Conservation (phyloP, 2,888 invertebrate genomes). For the Drosophila eohydei region DNA sequence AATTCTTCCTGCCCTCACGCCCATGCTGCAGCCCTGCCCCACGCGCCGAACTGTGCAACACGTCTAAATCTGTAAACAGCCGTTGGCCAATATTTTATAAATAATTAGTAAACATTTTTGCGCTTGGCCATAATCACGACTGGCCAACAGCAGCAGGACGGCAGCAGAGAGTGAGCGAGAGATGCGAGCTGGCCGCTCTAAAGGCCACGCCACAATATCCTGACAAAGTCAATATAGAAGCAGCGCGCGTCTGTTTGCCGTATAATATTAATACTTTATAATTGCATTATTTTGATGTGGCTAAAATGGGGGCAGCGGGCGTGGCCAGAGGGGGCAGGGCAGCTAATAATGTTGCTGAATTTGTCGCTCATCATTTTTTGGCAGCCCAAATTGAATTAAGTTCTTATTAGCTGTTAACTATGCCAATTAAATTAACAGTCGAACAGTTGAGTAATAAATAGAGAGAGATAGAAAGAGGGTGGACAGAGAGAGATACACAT, state of each 20-base stretch:
- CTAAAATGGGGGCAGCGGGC: background rate
- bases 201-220: slow-evolving; percentile 51
- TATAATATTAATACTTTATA: slow-evolving; percentile 77
- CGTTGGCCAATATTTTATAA: slow-evolving; percentile 72
- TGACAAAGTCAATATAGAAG: slow-evolving; percentile 53
- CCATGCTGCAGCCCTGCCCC: too few species aligned
- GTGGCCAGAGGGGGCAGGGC: background rate
- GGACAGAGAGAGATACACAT: background rate
- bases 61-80: slow-evolving; percentile 62
- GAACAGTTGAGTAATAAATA: background rate
- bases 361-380: slow-evolving; percentile 37
- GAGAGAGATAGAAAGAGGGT: too few species aligned
- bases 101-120: slow-evolving; percentile 73
- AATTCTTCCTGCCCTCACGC: background rate
- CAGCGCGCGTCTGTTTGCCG: slow-evolving; percentile 36
- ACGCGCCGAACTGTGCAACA: background rate
- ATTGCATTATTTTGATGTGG: slow-evolving; percentile 56
- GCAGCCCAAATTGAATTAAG: slow-evolving; percentile 68
- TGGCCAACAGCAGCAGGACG: background rate
- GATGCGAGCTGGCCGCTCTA: too few species aligned
- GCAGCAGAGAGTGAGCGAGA: background rate
- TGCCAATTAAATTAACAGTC: slow-evolving; percentile 16
- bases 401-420: slow-evolving; percentile 67
- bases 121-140: slow-evolving; percentile 25
- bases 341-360: background rate